Conservation (phyloP, 2,113 vertebrate species). For the Sylvicapra grimmia region DNA sequence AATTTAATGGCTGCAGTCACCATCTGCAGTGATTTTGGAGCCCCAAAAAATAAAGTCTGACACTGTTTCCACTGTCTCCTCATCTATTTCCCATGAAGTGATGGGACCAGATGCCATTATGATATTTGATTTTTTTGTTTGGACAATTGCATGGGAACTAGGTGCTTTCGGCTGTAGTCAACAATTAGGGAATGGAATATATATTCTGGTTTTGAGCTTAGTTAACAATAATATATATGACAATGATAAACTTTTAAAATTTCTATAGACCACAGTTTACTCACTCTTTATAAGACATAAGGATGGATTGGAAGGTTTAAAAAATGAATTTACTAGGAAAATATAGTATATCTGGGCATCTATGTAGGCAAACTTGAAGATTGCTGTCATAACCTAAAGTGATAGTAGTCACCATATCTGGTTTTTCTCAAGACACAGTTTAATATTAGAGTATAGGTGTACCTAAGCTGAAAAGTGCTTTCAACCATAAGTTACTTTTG, state of each 20-base stretch:
- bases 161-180: not conserved
- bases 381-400: not conserved
- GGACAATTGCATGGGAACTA: not conserved
- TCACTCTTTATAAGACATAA: not conserved
- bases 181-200: not conserved
- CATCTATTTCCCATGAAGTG: too few relatives aligned
- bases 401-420: not conserved
- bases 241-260: not conserved
- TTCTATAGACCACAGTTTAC: not conserved
- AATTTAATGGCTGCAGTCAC: too few relatives aligned
- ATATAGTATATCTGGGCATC: not conserved
- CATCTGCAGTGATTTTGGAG: too few relatives aligned
- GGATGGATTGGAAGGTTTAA: not conserved
- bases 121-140: not conserved
- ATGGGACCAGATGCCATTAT: not conserved
- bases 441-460: not conserved
- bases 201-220: not conserved
- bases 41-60: too few relatives aligned
- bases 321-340: not conserved
- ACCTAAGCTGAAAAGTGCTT: not conserved
- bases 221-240: not conserved
- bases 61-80: too few relatives aligned
- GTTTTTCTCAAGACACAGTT: not conserved
- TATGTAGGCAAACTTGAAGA: not conserved
- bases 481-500: not conserved